phyloP scores from a whole-genome alignment of 2,888 invertebrate species.

The Mayetiola destructor region DNA sequence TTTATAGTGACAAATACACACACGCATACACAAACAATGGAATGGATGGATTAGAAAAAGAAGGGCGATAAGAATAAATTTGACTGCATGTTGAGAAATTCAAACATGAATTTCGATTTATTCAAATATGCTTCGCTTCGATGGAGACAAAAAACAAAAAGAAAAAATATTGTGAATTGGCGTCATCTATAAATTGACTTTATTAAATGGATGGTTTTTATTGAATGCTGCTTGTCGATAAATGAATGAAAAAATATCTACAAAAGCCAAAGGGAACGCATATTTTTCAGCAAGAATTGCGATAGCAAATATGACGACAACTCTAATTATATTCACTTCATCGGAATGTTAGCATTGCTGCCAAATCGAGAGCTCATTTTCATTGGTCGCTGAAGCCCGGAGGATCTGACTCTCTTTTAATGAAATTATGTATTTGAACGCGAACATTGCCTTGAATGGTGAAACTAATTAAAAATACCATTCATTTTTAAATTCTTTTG shows the following conservation, averaged over 20 bases:
- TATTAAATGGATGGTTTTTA: neutral
- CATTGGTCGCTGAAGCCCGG: too few relatives aligned
- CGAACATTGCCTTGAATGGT: neutral
- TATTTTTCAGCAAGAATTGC: too few relatives aligned
- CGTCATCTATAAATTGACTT: neutral
- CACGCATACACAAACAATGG: neutral
- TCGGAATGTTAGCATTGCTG: too few relatives aligned
- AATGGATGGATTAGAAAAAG: neutral
- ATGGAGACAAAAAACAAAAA: neutral
- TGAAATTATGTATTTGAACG: too few relatives aligned
- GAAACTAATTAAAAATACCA: slow-evolving; percentile 1
- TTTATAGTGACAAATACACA: neutral
- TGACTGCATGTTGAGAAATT: neutral
- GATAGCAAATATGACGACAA: too few relatives aligned
- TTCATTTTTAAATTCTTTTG: neutral
- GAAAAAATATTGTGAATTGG: neutral
- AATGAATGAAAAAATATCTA: neutral
- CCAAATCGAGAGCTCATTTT: too few relatives aligned
- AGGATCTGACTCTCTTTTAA: too few relatives aligned
- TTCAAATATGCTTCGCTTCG: neutral
- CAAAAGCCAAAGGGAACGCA: too few relatives aligned
- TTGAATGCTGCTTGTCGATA: neutral
- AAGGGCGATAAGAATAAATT: neutral
- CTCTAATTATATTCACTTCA: too few relatives aligned
- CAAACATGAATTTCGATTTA: neutral